phyloP scores from a whole-genome alignment of 2,113 vertebrate species.

The Gavia stellata region DNA sequence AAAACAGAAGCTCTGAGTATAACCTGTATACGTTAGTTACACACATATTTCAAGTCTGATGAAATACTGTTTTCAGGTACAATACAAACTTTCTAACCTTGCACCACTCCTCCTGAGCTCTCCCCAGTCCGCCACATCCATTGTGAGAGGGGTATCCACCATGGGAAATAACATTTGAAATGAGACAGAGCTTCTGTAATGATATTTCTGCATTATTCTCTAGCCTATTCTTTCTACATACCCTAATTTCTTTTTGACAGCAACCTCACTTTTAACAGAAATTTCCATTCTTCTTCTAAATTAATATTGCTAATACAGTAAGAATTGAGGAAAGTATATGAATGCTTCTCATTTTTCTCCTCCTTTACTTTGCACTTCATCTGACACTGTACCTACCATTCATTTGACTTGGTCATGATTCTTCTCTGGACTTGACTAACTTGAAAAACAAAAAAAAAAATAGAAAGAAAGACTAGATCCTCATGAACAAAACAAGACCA shows the following conservation, averaged over 20 bases:
- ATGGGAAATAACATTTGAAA: neutral
- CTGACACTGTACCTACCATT: neutral
- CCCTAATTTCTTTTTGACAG: neutral
- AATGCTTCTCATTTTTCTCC: neutral
- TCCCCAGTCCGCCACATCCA: neutral
- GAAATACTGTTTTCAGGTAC: neutral
- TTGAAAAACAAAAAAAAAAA: neutral
- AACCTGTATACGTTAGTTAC: neutral
- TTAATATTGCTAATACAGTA: slow-evolving; percentile 24
- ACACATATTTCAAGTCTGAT: neutral
- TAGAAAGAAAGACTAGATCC: neutral
- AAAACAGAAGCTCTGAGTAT: neutral
- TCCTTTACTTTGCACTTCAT: neutral
- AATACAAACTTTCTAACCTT: neutral
- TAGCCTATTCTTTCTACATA: neutral
- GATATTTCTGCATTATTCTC: neutral
- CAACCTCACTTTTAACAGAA: neutral
- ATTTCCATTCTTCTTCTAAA: slow-evolving; percentile 15
- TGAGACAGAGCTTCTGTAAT: neutral
- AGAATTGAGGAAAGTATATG: neutral
- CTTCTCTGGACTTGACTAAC: neutral
- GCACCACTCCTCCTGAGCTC: neutral
- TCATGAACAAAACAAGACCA: neutral
- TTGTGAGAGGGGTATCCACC: neutral
- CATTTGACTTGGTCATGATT: neutral